Percentiles rank a stretch among this genome's conserved stretches.
phyloP scores from a whole-genome alignment of 2,888 invertebrate genomes.

The Leptarthrus brevirostris region DNA sequence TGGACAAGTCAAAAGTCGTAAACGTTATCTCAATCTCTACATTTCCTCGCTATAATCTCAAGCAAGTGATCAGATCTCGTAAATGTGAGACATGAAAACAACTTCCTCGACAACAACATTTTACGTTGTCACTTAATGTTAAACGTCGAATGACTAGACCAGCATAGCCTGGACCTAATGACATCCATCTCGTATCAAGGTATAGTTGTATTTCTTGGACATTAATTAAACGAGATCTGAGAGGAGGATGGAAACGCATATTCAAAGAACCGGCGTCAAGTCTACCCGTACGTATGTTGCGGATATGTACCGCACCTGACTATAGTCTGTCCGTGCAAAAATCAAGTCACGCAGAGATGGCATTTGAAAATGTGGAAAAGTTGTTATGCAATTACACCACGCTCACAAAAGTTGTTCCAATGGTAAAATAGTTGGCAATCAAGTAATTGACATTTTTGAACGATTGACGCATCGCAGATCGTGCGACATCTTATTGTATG shows the following conservation, averaged over 20 bases:
- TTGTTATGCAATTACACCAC: constrained; percentile 35
- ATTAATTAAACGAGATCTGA: constrained; percentile 29
- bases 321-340: background rate
- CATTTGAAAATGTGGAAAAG: constrained; percentile 23
- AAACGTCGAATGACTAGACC: constrained; percentile 2
- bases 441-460: constrained; percentile 43
- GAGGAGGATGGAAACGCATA: constrained; percentile 25
- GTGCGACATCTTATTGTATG: constrained; percentile 38
- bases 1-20: background rate
- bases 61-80: constrained; percentile 15
- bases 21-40: background rate
- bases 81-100: background rate
- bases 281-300: no score
- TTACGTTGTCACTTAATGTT: constrained; percentile 33
- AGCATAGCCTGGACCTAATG: constrained; percentile 3
- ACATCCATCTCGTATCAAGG: constrained; percentile 14
- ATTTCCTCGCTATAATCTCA: background rate
- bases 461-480: constrained; percentile 28
- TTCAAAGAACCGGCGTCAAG: constrained; percentile 7
- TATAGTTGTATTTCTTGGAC: constrained; percentile 33
- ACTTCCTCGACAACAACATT: constrained; percentile 30
- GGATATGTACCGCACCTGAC: constrained; percentile 4
- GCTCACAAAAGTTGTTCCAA: background rate
- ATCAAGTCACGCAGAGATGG: constrained; percentile 44
- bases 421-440: constrained; percentile 9